Percentiles rank a stretch among this genome's conserved stretches.
These are phyloP conservation scores for Scelioninae gen. 2 DNA, from an alignment of 2,888 invertebrate genomes.

Conservation along the genomic window DNA sequence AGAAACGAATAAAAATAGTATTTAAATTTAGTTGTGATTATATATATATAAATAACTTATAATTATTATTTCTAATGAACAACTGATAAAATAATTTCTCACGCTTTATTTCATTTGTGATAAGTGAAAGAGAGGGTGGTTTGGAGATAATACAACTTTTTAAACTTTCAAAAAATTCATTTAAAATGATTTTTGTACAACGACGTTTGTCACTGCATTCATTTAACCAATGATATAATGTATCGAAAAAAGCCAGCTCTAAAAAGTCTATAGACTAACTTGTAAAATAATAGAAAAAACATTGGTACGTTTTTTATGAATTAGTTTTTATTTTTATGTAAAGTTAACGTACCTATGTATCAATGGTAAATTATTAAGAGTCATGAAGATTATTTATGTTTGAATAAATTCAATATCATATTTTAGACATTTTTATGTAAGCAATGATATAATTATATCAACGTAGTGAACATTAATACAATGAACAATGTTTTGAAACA, in stretches of 20 bases:
- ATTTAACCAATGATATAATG: conserved; percentile 35
- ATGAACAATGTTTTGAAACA: no score
- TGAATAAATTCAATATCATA: no score
- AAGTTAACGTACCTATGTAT: no score
- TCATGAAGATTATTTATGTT: no score
- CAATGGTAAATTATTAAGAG: no score
- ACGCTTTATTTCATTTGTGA: not conserved
- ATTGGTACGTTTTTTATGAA: conserved; percentile 17
- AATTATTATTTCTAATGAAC: conserved; percentile 11
- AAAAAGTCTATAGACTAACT: conserved; percentile 25
- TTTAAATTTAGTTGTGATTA: conserved; percentile 22
- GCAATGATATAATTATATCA: no score
- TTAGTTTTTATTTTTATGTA: no score
- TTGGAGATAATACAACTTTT: not conserved
- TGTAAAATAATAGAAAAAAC: conserved; percentile 34
- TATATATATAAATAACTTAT: conserved; percentile 8
- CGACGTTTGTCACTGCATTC: conserved; percentile 60
- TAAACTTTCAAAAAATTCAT: conserved; percentile 67
- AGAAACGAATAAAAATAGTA: conserved; percentile 21
- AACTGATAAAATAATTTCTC: not conserved
- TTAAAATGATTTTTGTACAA: conserved; percentile 67
- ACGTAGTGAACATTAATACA: no score
- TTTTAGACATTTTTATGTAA: no score
- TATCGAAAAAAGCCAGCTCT: conserved; percentile 20
- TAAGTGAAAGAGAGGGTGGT: not conserved